Base-by-base conservation (phyloP, 2,797 vertebrate genomes). In the Rallus crepitans region DNA sequence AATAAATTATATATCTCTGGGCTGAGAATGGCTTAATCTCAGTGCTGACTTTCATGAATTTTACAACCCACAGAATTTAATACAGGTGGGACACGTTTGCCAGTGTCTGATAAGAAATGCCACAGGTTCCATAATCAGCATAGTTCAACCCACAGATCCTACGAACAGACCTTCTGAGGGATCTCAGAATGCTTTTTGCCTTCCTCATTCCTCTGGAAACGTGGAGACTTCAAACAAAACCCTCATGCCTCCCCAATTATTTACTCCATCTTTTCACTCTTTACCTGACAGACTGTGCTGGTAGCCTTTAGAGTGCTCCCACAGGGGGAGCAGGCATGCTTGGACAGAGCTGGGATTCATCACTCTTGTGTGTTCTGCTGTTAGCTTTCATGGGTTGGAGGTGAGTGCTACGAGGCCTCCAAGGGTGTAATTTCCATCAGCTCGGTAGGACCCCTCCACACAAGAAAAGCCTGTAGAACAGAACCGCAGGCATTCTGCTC, bases 401-500 rank as follows among this genome's bases (percentile, higher is more conserved):
- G 45, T 28, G 69, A 94, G 57, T 4, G 55, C 40, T 64, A 73
- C 35, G 69, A 80, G 69, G 45, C 37, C 42, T 79, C 70, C 1
- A 4, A 71, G 63, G 35, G 28, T 70, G n/a, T 65, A 19, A 91
- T 55, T 91, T 91, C n/a, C 33, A 83, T 33, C 80, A 78, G 72
- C 61, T 86, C 68, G 2, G 3, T 1, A 82, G 76, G 47, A 82
- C 61, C 9, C 11, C 30, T 83, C 35, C 47, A 55, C 15, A 27
- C 6, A 39, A 81, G 61, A 75, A 81, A 87, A 82, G 31, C 33
- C 56, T 53, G 16, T 8, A 81, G 91, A 87, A 80, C 30, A 85
- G 37, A 94, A 86, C 82, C 57, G 53, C 69, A 93, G 76, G 76
- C 20, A 5, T 82, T 92, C 87, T 92, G 72, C 76, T 83, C 31